Conservation (phyloP, 1,140 invertebrate species). For the Mylabris phalerata region DNA sequence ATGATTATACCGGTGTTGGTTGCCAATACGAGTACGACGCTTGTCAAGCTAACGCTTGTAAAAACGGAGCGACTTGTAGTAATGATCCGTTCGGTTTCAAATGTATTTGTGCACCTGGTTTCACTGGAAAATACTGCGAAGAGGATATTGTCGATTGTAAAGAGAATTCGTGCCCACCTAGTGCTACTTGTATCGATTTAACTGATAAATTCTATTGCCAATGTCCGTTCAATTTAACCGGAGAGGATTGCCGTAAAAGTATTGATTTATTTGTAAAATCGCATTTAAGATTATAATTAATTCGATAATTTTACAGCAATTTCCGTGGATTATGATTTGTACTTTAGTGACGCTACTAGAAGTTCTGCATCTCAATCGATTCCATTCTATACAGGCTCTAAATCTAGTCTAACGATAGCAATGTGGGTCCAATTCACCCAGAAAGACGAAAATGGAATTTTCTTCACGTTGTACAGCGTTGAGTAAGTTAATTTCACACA, state of each 20-base stretch:
- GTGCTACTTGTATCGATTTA: conserved; percentile 89
- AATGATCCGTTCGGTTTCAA: conserved; percentile 78
- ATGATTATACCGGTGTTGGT: conserved; percentile 76
- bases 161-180: conserved; percentile 89
- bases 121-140: conserved; percentile 83
- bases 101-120: conserved; percentile 80
- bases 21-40: conserved; percentile 93
- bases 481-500: conserved; percentile 47
- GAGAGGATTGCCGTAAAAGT: conserved; percentile 93
- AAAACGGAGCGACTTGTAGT: conserved; percentile 87
- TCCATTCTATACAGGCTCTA: conserved; percentile 74
- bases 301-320: conserved; percentile 59
- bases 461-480: conserved; percentile 88
- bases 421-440: conserved; percentile 95
- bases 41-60: conserved; percentile 78
- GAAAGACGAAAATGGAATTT: conserved; percentile 82
- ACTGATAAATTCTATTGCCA: conserved; percentile 90
- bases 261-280: conserved; percentile 37
- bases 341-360: conserved; percentile 82
- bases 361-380: conserved; percentile 84
- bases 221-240: conserved; percentile 93
- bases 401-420: conserved; percentile 77
- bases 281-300: neutral
- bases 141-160: conserved; percentile 89
- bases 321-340: conserved; percentile 91